A percentile compares a stretch with the other conserved stretches of the same genome.
Evolutionary conservation across 2,888 invertebrate species (phyloP).

Genomic region (Malacosoma neustria): DNA sequence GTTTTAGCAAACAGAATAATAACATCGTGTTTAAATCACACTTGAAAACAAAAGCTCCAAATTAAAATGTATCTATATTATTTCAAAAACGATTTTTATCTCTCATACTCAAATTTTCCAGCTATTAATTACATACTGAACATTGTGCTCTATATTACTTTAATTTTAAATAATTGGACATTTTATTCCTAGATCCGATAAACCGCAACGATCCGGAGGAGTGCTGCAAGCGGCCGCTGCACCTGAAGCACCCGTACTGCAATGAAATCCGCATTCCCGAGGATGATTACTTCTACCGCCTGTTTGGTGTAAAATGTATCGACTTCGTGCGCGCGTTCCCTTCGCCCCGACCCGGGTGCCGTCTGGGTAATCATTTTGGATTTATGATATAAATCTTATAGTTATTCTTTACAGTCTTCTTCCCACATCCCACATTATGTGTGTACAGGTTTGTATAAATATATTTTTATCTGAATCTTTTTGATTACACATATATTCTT

Average conservation of each 20-base stretch:
- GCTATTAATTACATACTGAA: neutral
- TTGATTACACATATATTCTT: no score
- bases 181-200: constrained; percentile 78
- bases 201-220: constrained; percentile 94
- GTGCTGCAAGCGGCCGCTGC: constrained; percentile 88
- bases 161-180: neutral
- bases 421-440: no score
- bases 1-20: no score
- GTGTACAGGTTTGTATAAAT: no score
- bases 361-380: constrained; percentile 77
- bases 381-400: no score
- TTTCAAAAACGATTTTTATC: no score
- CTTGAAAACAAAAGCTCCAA: no score
- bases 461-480: no score
- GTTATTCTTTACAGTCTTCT: no score
- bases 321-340: constrained; percentile 94
- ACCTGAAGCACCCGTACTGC: constrained; percentile 92
- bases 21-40: no score
- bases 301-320: constrained; percentile 89
- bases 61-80: no score
- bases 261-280: constrained; percentile 91
- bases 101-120: no score
- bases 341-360: constrained; percentile 89
- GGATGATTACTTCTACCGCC: constrained; percentile 92
- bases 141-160: neutral